Evolutionary conservation across 2,888 invertebrate genomes (phyloP).

Genomic region (Zele albiditarsus): DNA sequence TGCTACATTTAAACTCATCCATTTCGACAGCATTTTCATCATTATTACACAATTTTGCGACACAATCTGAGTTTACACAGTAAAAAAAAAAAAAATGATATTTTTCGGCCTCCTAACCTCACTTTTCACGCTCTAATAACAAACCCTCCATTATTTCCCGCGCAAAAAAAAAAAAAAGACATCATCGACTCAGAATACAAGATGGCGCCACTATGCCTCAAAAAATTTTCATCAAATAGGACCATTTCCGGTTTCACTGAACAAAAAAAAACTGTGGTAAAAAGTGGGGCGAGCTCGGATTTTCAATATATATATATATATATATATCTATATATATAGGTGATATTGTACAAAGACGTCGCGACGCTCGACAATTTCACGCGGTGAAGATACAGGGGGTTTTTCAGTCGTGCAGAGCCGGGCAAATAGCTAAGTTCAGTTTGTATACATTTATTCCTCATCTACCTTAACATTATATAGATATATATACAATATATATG

Average conservation of each 20-base stretch:
- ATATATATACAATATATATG: background rate
- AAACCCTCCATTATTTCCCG: no score
- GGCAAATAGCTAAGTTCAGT: slow-evolving; percentile 32
- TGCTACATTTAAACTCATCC: no score
- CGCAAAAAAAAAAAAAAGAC: no score
- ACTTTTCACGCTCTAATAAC: background rate
- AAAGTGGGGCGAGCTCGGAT: background rate
- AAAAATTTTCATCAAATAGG: background rate
- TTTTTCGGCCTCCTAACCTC: background rate
- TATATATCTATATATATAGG: background rate
- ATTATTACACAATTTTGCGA: no score
- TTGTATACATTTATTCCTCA: slow-evolving; percentile 4
- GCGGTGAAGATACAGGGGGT: background rate
- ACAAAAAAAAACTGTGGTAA: background rate
- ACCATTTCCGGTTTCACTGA: background rate
- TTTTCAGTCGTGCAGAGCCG: background rate
- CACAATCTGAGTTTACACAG: no score
- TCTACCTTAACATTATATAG: background rate
- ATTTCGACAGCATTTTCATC: no score
- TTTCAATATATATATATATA: background rate
- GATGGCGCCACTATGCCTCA: background rate
- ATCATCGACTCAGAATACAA: background rate
- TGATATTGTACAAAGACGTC: slow-evolving; percentile 3
- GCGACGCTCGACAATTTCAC: slow-evolving; percentile 2
- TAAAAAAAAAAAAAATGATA: no score